phyloP scores from a whole-genome alignment of 2,888 invertebrate genomes.

The Acrobasis suavella region DNA sequence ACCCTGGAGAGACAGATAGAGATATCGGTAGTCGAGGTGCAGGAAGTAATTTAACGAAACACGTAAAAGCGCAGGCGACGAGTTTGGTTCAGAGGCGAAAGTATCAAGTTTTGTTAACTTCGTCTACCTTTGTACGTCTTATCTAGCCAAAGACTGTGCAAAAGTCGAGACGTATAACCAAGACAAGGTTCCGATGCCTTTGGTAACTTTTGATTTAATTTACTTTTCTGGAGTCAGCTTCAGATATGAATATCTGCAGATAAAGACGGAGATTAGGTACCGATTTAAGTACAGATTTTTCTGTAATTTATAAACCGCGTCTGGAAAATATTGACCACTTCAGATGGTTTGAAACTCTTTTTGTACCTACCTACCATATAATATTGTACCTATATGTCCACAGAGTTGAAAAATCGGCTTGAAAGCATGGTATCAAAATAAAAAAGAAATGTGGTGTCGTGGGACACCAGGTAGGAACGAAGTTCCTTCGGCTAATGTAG shows the following conservation, averaged over 20 bases:
- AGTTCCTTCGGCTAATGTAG: no score
- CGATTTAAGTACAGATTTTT: no score
- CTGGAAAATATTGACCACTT: no score
- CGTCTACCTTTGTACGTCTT: neutral
- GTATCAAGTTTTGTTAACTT: conserved; percentile 19
- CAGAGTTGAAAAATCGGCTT: no score
- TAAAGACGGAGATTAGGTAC: neutral
- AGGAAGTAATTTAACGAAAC: conserved; percentile 47
- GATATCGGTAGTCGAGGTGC: conserved; percentile 32
- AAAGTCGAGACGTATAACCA: conserved; percentile 3
- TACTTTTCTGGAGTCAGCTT: neutral
- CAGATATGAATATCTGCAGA: neutral
- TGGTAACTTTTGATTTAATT: conserved; percentile 6
- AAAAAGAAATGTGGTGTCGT: no score
- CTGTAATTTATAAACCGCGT: no score
- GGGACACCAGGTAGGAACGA: no score
- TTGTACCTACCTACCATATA: no score
- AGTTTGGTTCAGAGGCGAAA: conserved; percentile 11
- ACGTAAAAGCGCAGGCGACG: no score
- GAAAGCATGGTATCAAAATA: no score
- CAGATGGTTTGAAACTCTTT: no score
- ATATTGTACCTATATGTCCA: no score
- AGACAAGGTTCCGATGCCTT: conserved; percentile 1
- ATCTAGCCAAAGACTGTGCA: neutral
- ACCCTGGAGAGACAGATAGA: neutral